Evolutionary conservation across 2,113 vertebrate genomes (phyloP).

Genomic region (Riparia riparia): DNA sequence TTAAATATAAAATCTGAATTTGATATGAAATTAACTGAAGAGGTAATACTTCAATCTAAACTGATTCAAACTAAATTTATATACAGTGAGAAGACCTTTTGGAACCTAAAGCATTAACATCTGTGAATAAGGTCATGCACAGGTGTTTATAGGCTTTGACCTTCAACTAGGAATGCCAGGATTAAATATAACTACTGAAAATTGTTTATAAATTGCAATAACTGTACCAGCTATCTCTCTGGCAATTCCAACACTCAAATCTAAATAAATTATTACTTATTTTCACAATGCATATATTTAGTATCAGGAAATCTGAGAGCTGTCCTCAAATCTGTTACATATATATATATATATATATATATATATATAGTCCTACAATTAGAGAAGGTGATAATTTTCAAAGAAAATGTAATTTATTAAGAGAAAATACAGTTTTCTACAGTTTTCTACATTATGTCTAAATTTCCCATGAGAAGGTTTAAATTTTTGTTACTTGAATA

Average conservation of each 20-base stretch:
- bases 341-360: background rate
- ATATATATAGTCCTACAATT: background rate
- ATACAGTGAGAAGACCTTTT: background rate
- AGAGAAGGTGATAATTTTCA: background rate
- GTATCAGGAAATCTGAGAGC: background rate
- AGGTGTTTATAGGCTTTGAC: background rate
- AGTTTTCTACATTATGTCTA: background rate
- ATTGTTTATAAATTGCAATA: background rate
- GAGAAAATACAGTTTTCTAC: background rate
- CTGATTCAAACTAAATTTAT: background rate
- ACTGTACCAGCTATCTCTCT: background rate
- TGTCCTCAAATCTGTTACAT: background rate
- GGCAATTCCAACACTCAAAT: background rate
- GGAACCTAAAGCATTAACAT: slow-evolving; percentile 18
- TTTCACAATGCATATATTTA: background rate
- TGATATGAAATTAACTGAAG: slow-evolving; percentile 16
- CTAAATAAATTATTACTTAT: background rate
- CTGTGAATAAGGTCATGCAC: background rate
- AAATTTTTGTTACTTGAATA: background rate
- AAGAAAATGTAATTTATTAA: background rate
- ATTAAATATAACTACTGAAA: background rate
- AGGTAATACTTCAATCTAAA: background rate
- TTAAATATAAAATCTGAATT: slow-evolving; percentile 15
- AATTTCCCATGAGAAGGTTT: background rate
- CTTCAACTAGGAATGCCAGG: background rate